These are phyloP conservation scores for Lichenostomus cassidix DNA, from an alignment of 2,113 vertebrate genomes.

Conservation along the genomic window DNA sequence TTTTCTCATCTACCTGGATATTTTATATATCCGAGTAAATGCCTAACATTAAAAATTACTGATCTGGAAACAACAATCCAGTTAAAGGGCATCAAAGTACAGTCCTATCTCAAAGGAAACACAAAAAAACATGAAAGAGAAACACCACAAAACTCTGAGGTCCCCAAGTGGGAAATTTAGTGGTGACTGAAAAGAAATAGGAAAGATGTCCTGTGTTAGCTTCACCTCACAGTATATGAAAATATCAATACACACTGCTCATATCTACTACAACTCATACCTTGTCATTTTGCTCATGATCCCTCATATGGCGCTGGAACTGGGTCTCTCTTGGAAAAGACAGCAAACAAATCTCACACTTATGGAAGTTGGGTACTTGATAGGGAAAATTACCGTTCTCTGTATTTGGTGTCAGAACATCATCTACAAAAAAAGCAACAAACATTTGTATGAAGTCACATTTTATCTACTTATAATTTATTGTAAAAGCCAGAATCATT, in stretches of 20 bases:
- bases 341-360: slow-evolving; percentile 89
- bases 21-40: neutral
- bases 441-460: neutral
- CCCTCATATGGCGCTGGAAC: slow-evolving; percentile 91
- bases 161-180: neutral
- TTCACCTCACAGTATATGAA: neutral
- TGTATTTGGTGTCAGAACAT: slow-evolving; percentile 68
- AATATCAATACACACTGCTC: neutral
- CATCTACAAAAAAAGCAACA: slow-evolving; percentile 72
- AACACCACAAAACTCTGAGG: neutral
- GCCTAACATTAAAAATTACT: neutral
- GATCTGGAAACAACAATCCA: neutral
- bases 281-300: slow-evolving; percentile 96
- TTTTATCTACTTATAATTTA: neutral
- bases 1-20: neutral
- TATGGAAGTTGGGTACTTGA: slow-evolving; percentile 81
- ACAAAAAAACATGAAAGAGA: neutral
- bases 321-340: slow-evolving; percentile 90
- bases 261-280: slow-evolving; percentile 53
- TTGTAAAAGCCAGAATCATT: neutral
- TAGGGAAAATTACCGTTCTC: slow-evolving; percentile 76
- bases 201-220: neutral
- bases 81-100: neutral
- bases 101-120: neutral
- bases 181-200: neutral